Base-by-base conservation (phyloP, 2,888 invertebrate species). In the Chrysopilus asiliformis region DNA sequence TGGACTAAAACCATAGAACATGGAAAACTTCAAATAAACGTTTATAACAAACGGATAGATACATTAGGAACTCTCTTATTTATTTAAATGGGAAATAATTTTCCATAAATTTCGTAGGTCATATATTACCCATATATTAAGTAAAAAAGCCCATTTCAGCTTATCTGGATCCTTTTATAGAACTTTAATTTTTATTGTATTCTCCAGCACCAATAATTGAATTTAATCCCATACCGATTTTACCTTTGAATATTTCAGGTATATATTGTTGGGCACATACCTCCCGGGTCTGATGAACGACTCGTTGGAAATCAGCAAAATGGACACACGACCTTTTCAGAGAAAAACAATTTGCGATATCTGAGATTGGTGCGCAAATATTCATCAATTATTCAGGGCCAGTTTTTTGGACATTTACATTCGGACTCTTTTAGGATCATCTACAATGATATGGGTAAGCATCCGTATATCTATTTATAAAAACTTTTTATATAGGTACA, bases 401-500 rank as follows among this genome's bases (percentile, higher is more conserved):
- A 91, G 64, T 87, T 91, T 68, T 91, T 87, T 54, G 91, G 90
- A 4, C 90, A 91, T 56, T 71, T 86, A 45, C 91, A 91, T 62
- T 86, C 87, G 32, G 91, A 91, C 57, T 84, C 86, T 1, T 91
- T 91, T 62, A 70, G 90, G 27, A 73, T 87, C 43, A 78, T 89
- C 52, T 85, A 86, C 63, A 81, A 79, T 55, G 73, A 74, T 44
- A 68, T 68, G 55, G 84, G 86, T 85, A 64, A 64, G 68, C 49
- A 33, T 22, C 38, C 35, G 14, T 37, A 14, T 42, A 35, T 27
- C 36, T 46, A 41, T 35, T 40, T 39, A 39, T 44, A 38, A 33
- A 34, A 45, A n/a, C n/a, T n/a, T n/a, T n/a, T n/a, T n/a, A n/a
- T n/a, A n/a, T n/a, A n/a, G n/a, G n/a, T n/a, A n/a, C n/a, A n/a